Evolutionary conservation across 2,797 vertebrate species (phyloP), one percentile per base, ranked within the genome.

Genomic region (Anguilla anguilla): DNA sequence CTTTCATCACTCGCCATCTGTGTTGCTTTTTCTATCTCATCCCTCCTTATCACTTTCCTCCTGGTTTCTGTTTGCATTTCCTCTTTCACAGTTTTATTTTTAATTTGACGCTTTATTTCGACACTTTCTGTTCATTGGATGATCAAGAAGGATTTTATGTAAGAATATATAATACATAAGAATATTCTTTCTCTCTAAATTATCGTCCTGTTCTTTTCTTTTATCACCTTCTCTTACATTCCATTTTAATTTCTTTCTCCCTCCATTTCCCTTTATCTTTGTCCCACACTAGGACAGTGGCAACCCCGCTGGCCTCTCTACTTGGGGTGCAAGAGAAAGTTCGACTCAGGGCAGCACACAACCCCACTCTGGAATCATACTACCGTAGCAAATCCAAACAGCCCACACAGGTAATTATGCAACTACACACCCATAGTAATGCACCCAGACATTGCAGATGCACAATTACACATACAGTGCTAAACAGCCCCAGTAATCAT

Each of bases 301-400:
- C 97, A 25, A 97, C 95, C 6, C 97, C 97, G 0, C 84, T 98
- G 90, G 98, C 98, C 0, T 92, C 94, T 87, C 91, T 97, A 2
- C 94, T 99, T 28, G 97, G 97, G 0, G 95, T 99, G 35, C 98
- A 97, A 93, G 97, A 99, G 93, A 97, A 96, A 2, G 91, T 96
- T 0, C 94, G 98, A 89, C 94, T 97, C 89, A 97, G 95, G 92
- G 98, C 95, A 2, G 89, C 95, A 31, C 95, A 95, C 69, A 98
- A 17, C 28, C 49, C 39, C 35, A 86, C 31, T n/a, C 82, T 61
- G 55, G 31, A 31, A 17, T 39, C n/a, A 25, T 61, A 55, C 83
- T 84, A 59, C 53, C 57, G 13, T 15, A 59, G 25, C 51, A 84
- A 28, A 59, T 25, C 51, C 53, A 83, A 83, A 53, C 35, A 51